Conservation (phyloP, 2,113 vertebrate species). For the Amphiprion percula region DNA sequence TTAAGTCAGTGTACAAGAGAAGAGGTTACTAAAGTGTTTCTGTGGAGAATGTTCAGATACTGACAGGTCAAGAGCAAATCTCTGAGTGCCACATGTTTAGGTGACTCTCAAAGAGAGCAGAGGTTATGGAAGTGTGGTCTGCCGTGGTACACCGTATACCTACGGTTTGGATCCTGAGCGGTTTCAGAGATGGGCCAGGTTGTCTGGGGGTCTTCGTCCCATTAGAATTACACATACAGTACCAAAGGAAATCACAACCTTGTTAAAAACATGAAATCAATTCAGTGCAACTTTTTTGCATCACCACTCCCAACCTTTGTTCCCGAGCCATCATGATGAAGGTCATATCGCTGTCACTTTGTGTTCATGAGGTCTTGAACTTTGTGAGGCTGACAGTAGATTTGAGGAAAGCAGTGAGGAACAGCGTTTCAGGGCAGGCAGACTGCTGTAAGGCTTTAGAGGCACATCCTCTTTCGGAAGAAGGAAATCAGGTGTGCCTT, state of each 20-base stretch:
- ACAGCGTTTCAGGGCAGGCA: conserved; percentile 58
- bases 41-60: conserved; percentile 61
- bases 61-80: conserved; percentile 59
- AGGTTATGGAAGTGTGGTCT: conserved; percentile 67
- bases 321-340: conserved; percentile 29
- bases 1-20: conserved; percentile 51
- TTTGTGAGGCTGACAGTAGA: conserved; percentile 27
- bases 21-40: conserved; percentile 34
- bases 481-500: conserved; percentile 52
- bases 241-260: conserved; percentile 44
- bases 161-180: conserved; percentile 56
- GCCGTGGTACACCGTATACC: conserved; percentile 24
- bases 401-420: conserved; percentile 36
- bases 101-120: conserved; percentile 55
- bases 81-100: conserved; percentile 38
- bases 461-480: conserved; percentile 60
- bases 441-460: conserved; percentile 72
- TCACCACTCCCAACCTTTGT: conserved; percentile 53
- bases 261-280: conserved; percentile 4
- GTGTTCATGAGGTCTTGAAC: conserved; percentile 28
- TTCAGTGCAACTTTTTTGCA: conserved; percentile 65
- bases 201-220: conserved; percentile 35
- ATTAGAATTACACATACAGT: conserved; percentile 52
- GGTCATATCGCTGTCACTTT: neutral
- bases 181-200: conserved; percentile 49